Conservation (phyloP, 2,113 vertebrate species). For the Rhinolophus sinicus region DNA sequence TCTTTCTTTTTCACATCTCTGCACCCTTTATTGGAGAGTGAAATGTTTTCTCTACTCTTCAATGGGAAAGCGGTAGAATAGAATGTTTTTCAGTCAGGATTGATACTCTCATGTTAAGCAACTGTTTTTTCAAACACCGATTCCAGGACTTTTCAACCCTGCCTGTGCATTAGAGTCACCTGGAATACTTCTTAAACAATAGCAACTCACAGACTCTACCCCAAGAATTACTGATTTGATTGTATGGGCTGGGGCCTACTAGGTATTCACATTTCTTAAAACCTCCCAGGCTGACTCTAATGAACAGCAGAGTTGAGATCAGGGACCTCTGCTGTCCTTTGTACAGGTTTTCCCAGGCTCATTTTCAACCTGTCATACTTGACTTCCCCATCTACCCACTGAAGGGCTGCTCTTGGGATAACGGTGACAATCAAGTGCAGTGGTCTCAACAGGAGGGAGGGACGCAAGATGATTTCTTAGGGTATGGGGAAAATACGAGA, state of each 20-base stretch:
- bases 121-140: background rate
- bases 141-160: background rate
- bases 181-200: background rate
- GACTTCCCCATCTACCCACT: background rate
- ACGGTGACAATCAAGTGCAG: background rate
- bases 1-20: background rate
- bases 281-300: background rate
- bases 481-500: background rate
- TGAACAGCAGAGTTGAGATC: background rate
- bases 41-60: background rate
- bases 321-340: background rate
- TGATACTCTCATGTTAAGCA: background rate
- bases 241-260: background rate
- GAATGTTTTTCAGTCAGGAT: background rate
- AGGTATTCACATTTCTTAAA: background rate
- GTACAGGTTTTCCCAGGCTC: background rate
- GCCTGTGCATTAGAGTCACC: background rate
- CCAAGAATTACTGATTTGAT: background rate
- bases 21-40: background rate
- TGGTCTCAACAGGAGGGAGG: slow-evolving; percentile 2
- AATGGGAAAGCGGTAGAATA: background rate
- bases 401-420: background rate
- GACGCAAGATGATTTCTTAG: background rate
- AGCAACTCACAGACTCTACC: background rate
- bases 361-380: background rate